A percentile compares a stretch with the other conserved stretches of the same genome.
phyloP scores from a whole-genome alignment of 2,113 vertebrate species.

The Xiphorhynchus elegans region DNA sequence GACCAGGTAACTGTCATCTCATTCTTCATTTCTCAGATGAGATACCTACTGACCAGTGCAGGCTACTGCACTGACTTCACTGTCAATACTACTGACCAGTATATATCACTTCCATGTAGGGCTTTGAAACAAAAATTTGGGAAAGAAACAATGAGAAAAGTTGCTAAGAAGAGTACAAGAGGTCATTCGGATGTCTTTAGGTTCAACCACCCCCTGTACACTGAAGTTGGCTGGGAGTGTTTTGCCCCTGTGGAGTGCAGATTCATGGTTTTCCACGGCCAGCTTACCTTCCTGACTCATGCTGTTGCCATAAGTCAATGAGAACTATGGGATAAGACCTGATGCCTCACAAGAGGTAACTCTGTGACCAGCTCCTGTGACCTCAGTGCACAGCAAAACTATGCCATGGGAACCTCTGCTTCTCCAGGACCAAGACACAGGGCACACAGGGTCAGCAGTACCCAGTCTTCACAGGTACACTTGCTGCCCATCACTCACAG shows the following conservation, averaged over 20 bases:
- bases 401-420: background rate
- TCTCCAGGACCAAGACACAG: accelerated
- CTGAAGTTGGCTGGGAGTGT: background rate
- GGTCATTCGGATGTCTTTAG: background rate
- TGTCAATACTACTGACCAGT: background rate
- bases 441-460: background rate
- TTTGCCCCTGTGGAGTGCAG: background rate
- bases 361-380: accelerated
- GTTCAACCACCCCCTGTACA: background rate
- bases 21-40: background rate
- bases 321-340: background rate
- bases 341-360: background rate
- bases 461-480: background rate
- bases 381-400: background rate
- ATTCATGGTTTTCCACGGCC: background rate
- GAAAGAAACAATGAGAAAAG: background rate
- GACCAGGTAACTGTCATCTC: accelerated
- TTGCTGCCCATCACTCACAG: background rate
- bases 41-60: background rate
- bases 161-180: background rate
- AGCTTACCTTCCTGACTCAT: background rate
- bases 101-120: background rate
- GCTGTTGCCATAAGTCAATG: background rate
- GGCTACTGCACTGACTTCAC: background rate
- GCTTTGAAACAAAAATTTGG: background rate